Evolutionary conservation across 2,797 vertebrate species (phyloP).

Genomic region (Chrosomus eos): DNA sequence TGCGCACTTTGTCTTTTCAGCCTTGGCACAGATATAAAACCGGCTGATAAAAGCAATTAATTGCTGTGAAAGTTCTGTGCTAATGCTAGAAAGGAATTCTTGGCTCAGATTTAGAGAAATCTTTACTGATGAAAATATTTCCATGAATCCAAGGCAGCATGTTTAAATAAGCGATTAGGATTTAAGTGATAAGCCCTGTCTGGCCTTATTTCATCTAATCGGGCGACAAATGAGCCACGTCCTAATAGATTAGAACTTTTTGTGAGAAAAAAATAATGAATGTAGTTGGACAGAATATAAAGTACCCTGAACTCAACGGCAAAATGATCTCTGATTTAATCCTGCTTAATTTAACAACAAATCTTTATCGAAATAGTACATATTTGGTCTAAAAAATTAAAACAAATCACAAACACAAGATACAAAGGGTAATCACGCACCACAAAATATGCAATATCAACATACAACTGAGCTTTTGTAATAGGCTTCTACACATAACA

Average conservation of each 20-base stretch:
- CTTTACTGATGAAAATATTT: slow-evolving; percentile 45
- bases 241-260: slow-evolving; percentile 37
- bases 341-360: slow-evolving; percentile 30
- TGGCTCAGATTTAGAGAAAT: slow-evolving; percentile 35
- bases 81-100: slow-evolving; percentile 60
- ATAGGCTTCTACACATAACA: not conserved
- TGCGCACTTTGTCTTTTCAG: slow-evolving; percentile 80
- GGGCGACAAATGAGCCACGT: slow-evolving; percentile 50
- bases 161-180: slow-evolving; percentile 57
- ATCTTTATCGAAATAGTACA: not conserved
- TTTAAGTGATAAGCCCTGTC: slow-evolving; percentile 51
- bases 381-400: not conserved
- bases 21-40: slow-evolving; percentile 74
- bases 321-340: slow-evolving; percentile 52
- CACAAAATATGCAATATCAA: not conserved
- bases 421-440: not conserved
- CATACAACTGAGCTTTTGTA: not conserved
- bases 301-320: slow-evolving; percentile 69
- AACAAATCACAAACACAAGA: not conserved
- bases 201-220: slow-evolving; percentile 56
- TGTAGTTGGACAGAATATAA: slow-evolving; percentile 30
- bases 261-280: not conserved
- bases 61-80: slow-evolving; percentile 65
- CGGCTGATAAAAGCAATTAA: slow-evolving; percentile 81
- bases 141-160: slow-evolving; percentile 18